Evolutionary conservation across 2,888 invertebrate species (phyloP).

Genomic region (Myathropa florea): DNA sequence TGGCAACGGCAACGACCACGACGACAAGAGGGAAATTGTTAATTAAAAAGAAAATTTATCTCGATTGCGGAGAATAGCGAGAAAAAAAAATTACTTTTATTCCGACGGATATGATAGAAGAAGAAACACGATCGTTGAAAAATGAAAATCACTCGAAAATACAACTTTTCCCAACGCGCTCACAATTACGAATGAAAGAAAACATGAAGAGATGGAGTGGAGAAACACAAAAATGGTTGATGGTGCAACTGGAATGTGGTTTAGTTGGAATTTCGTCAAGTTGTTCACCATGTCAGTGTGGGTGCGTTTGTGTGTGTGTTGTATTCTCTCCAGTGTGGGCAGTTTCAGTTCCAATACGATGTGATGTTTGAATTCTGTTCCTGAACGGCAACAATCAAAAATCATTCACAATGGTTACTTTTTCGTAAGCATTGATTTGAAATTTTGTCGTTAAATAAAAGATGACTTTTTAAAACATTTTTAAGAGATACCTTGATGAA

Average conservation of each 20-base stretch:
- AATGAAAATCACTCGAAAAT: constrained; percentile 25
- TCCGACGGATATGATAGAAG: constrained; percentile 26
- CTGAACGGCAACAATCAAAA: neutral
- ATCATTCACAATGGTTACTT: constrained; percentile 33
- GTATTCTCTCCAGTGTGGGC: constrained; percentile 39
- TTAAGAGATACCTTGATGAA: too few relatives aligned
- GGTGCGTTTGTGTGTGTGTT: neutral
- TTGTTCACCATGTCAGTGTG: neutral
- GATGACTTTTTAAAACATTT: too few relatives aligned
- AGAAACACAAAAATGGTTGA: constrained; percentile 39
- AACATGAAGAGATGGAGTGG: too few relatives aligned
- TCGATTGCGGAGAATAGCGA: constrained; percentile 18
- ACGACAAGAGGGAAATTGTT: neutral
- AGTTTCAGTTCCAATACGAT: constrained; percentile 25
- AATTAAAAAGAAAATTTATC: neutral
- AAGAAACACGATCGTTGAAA: constrained; percentile 44
- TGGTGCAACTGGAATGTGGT: constrained; percentile 55
- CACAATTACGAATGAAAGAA: constrained; percentile 70
- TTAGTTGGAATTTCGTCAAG: constrained; percentile 20
- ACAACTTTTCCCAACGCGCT: constrained; percentile 44
- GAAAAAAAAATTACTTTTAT: constrained; percentile 18
- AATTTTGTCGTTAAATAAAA: neutral
- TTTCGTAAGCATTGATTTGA: neutral
- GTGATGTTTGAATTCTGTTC: neutral
- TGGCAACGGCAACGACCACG: constrained; percentile 2